These are phyloP conservation scores for Spatula clypeata DNA, from an alignment of 2,797 vertebrate species.

Conservation along the genomic window DNA sequence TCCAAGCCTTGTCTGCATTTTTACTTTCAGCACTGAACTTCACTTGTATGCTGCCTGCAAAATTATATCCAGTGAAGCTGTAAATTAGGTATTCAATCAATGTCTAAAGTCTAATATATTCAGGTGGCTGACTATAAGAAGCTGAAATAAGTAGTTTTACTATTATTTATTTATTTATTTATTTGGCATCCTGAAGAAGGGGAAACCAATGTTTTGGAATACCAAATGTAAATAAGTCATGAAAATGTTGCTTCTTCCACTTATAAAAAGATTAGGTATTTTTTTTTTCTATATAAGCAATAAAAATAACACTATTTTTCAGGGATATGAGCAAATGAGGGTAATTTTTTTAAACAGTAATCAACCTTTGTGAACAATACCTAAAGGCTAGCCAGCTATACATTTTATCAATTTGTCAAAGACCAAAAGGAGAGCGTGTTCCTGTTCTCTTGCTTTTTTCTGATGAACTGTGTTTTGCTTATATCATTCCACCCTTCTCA, in stretches of 20 bases:
- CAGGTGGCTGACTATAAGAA: not conserved
- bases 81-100: not conserved
- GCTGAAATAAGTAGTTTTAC: not conserved
- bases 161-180: not conserved
- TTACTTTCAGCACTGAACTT: not conserved
- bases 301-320: not conserved
- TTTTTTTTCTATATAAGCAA: not conserved
- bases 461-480: not conserved
- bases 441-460: not conserved
- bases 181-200: not conserved
- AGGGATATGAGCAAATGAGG: fast-evolving
- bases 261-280: not conserved
- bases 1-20: not conserved
- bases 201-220: not conserved
- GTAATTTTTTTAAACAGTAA: not conserved
- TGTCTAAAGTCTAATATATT: not conserved
- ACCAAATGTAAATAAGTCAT: not conserved
- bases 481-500: not conserved
- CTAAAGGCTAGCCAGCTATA: not conserved
- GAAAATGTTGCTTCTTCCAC: not conserved
- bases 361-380: not conserved
- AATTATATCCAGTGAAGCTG: not conserved
- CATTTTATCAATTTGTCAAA: not conserved
- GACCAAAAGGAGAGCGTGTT: not conserved
- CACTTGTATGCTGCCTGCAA: not conserved